Conservation (phyloP, 2,113 vertebrate species). For the Chloropsis hardwickii region DNA sequence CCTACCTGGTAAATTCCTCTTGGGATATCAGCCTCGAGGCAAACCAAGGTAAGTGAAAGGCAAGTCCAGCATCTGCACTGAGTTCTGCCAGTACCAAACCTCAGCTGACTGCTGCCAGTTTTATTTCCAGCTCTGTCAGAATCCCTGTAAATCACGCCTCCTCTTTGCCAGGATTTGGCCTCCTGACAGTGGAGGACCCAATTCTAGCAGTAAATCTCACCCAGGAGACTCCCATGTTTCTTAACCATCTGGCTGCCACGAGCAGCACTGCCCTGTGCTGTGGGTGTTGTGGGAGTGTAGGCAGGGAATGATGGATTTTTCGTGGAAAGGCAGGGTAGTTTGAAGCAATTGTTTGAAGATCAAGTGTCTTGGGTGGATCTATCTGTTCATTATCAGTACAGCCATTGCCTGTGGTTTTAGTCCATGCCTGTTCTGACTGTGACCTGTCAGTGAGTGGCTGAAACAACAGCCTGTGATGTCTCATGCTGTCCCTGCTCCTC, state of each 20-base stretch:
- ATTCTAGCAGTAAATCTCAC: not conserved
- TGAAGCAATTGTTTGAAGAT: not conserved
- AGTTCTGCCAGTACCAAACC: not conserved
- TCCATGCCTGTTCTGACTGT: not conserved
- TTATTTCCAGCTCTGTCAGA: not conserved
- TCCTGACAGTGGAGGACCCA: not conserved
- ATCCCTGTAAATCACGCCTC: not conserved
- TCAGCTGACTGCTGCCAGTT: not conserved
- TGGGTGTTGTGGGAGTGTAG: not conserved
- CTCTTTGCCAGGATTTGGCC: not conserved
- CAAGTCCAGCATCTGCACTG: not conserved
- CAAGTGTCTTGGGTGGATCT: not conserved
- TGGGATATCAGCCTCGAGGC: slow-evolving; percentile 95
- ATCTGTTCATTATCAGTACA: rapidly evolving
- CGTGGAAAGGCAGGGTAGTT: not conserved
- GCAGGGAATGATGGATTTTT: not conserved
- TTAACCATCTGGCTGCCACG: not conserved
- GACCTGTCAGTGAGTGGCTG: not conserved
- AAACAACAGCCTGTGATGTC: not conserved
- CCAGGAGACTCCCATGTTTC: not conserved
- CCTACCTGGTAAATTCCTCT: slow-evolving; percentile 93
- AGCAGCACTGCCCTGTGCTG: not conserved
- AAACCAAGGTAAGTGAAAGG: slow-evolving; percentile 86
- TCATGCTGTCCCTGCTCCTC: not conserved
- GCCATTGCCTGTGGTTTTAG: not conserved